Base-by-base conservation (phyloP, 1,140 invertebrate genomes). In the Radopholus similis region DNA sequence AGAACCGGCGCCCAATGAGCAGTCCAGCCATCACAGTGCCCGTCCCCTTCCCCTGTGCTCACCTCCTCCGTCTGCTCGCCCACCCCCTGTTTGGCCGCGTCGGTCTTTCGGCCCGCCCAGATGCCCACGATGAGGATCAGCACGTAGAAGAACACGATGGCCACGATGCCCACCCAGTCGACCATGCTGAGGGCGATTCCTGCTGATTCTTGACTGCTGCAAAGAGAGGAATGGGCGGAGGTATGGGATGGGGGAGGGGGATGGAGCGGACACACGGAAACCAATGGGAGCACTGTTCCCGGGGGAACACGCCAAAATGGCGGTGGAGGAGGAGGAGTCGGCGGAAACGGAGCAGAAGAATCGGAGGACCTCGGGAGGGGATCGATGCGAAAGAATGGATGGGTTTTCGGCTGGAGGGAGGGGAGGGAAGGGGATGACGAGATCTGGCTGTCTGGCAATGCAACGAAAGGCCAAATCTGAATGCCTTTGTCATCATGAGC, bases 121-220 rank as follows among this genome's bases (percentile, higher is more conserved):
- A 96, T 92, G 75, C 93, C 93, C 68, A 96, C 93, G 9, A 86
- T 88, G 69, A 97, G 84, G 78, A 97, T 96, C 23, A 95, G 84
- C 59, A 93, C 83, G 86, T 97, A 97, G 85, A 97, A 97, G 66
- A 96, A 84, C 68, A 93, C 87, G 78, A 97, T 93, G 49, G 92
- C 93, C 62, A 94, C 86, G 55, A 96, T 87, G 49, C 94, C 93
- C 30, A 78, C 35, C 53, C 65, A 78, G 55, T 75, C 73, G 13
- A 56, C 60, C 73, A 75, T 75, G 21, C 18, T 42, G 26, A 18
- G 44, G 2, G n/a, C 18, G 5, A 47, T 9, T 47, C 26, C 6
- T 47, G 44, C 38, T 2, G 11, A n/a, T n/a, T n/a, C n/a, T n/a
- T n/a, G n/a, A n/a, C n/a, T n/a, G n/a, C n/a, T n/a, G n/a, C n/a